Evolutionary conservation across 23 tunicate genomes (phyloP), one percentile per base, ranked within the genome.

Genomic region (Trididemnum nubilum): DNA sequence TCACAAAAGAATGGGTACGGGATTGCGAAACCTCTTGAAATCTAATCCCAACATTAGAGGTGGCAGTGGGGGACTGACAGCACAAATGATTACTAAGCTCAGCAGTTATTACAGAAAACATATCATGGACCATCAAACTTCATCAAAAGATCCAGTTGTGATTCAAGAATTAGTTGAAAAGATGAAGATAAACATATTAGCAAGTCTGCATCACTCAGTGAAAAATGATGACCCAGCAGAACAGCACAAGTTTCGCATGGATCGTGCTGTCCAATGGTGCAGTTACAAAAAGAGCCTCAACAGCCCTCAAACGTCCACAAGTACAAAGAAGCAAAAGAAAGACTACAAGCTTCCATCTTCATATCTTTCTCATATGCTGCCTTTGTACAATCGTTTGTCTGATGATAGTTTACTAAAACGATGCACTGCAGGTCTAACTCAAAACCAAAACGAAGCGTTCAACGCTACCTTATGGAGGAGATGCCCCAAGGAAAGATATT

Each of bases 1-100:
- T 21, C 67, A 77, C 40, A 77, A 77, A 77, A 52, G 79, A 77
- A 77, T 77, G 81, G 66, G 40, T 32, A 57, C 81, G 25, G 81
- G 81, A 19, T 57, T 77, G 67, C 21, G 81, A 29, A 77, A 52
- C 36, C 40, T 77, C 5, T 50, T 77, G 24, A 54, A 77, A 28
- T 51, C 31, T 2, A 15, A 24, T 52, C 66, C 39, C 31, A 37
- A 77, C n/a, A 28, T 77, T 2, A 52, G 36, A 36, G 81, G 67
- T 51, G 81, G 81, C 29, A 77, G 81, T 52, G 81, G 81, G 37
- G 81, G 81, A 24, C 30, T 77, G 36, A 77, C 81, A 12, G 40
- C 27, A 4, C 18, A 29, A n/a, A 77, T 29, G 23, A 77, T 77
- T 54, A 51, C 34, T 2, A 32, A 52, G n/a, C 65, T 77, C 22